A percentile compares a stretch with the other conserved stretches of the same genome.
phyloP scores from a whole-genome alignment of 35 echinoderm and acorn worm genomes.

The Ophioderma brevispina region DNA sequence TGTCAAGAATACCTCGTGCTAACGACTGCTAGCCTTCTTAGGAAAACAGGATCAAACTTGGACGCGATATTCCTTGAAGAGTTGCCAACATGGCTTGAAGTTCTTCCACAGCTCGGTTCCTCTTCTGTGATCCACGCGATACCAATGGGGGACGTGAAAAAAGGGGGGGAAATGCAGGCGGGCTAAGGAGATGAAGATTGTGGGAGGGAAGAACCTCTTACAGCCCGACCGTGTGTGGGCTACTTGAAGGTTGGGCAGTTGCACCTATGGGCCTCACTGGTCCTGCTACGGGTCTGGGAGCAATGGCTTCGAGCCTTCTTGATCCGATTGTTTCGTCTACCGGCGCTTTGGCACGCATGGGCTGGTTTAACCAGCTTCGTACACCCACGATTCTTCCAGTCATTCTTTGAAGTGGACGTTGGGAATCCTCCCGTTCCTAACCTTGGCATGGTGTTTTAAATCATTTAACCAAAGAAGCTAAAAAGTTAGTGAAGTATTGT shows the following conservation, averaged over 20 bases:
- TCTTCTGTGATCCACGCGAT: slow-evolving; percentile 97
- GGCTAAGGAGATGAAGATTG: slow-evolving; percentile 94
- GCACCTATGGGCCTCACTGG: slow-evolving; percentile 74
- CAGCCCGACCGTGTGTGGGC: slow-evolving; percentile 85
- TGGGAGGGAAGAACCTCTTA: slow-evolving; percentile 90
- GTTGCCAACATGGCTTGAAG: slow-evolving; percentile 93
- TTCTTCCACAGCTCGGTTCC: slow-evolving; percentile 85
- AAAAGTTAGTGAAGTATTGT: too few relatives aligned
- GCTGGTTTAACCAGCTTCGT: slow-evolving; percentile 99
- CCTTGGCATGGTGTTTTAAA: too few relatives aligned
- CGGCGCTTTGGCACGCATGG: slow-evolving; percentile 81
- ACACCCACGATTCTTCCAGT: slow-evolving; percentile 77
- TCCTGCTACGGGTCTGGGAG: slow-evolving; percentile 85
- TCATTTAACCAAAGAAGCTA: too few relatives aligned
- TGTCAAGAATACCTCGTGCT: slow-evolving; percentile 82
- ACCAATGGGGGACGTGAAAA: slow-evolving; percentile 82
- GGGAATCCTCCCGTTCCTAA: slow-evolving; percentile 85
- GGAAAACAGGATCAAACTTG: slow-evolving; percentile 99
- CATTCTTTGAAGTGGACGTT: slow-evolving; percentile 97
- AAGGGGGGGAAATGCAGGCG: slow-evolving; percentile 90
- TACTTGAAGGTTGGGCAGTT: slow-evolving; percentile 96
- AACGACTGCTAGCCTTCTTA: slow-evolving; percentile 78
- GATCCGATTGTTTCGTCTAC: slow-evolving; percentile 66
- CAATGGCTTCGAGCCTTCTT: slow-evolving; percentile 86
- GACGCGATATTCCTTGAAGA: slow-evolving; percentile 91